Evolutionary conservation across 2,888 invertebrate genomes (phyloP).

Genomic region (Pardosa pseudoannulata): DNA sequence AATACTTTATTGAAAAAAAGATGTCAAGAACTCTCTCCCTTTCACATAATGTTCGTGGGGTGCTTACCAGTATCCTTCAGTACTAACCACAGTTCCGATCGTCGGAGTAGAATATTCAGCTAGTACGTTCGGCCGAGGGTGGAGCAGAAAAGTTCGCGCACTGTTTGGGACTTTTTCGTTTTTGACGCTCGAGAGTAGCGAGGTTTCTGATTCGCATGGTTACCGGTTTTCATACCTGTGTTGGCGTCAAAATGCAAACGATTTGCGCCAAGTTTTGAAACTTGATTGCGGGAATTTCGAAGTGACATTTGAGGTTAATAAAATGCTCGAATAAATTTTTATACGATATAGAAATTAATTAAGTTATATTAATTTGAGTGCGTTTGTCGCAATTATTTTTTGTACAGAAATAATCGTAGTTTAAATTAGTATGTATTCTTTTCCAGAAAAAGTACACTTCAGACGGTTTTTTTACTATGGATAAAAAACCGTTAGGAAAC

Average conservation of each 20-base stretch:
- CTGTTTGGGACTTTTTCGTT: constrained; percentile 38
- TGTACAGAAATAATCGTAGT: no score
- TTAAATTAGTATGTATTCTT: no score
- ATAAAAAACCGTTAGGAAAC: no score
- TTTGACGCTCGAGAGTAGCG: constrained; percentile 46
- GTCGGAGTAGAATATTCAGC: neutral
- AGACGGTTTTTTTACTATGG: no score
- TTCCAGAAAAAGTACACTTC: no score
- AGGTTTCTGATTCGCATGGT: constrained; percentile 56
- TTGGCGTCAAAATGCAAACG: neutral
- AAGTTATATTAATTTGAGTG: no score
- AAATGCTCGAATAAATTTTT: no score
- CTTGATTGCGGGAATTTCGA: neutral
- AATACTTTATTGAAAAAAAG: neutral
- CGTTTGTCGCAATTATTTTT: no score
- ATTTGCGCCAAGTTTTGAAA: neutral
- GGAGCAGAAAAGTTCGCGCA: constrained; percentile 27
- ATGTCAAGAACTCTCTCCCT: constrained; percentile 3
- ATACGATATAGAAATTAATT: no score
- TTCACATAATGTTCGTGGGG: constrained; percentile 5
- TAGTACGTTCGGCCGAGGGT: constrained; percentile 11
- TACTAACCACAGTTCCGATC: neutral
- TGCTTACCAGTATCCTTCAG: neutral
- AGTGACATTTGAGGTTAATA: neutral
- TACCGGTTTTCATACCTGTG: constrained; percentile 26